Evolutionary conservation across 2,888 invertebrate species (phyloP).

Genomic region (Ametastegia equiseti): DNA sequence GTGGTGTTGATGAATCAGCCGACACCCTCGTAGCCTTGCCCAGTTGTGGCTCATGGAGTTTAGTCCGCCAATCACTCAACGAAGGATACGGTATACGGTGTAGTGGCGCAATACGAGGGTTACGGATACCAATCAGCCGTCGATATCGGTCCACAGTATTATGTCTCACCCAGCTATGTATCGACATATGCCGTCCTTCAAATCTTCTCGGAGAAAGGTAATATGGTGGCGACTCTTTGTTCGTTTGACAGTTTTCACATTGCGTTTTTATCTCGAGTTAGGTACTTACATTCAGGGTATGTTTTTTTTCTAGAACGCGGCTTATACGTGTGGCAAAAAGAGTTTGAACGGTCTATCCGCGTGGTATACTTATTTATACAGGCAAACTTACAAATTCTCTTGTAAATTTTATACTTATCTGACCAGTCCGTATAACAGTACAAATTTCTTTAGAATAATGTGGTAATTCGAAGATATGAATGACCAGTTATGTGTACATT

Average conservation of each 20-base stretch:
- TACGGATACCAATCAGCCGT: conserved; percentile 12
- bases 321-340: neutral
- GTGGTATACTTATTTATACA: too few species aligned
- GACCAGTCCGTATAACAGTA: too few species aligned
- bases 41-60: neutral
- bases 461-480: too few species aligned
- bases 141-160: neutral
- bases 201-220: conserved; percentile 4
- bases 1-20: conserved; percentile 34
- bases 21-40: conserved; percentile 7
- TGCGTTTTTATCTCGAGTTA: neutral
- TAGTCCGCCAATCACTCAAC: conserved; percentile 8
- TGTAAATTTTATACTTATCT: neutral
- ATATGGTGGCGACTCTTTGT: conserved; percentile 15
- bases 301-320: neutral
- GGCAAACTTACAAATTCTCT: neutral
- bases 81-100: neutral
- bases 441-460: too few species aligned
- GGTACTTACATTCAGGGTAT: neutral
- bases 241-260: conserved; percentile 5
- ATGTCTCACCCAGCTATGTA: neutral
- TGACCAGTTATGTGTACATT: too few species aligned
- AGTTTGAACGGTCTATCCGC: neutral
- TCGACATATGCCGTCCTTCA: neutral
- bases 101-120: neutral